A percentile compares a stretch with the other conserved stretches of the same genome.
phyloP scores from a whole-genome alignment of 2,113 vertebrate species.

The Chiloscyllium plagiosum region DNA sequence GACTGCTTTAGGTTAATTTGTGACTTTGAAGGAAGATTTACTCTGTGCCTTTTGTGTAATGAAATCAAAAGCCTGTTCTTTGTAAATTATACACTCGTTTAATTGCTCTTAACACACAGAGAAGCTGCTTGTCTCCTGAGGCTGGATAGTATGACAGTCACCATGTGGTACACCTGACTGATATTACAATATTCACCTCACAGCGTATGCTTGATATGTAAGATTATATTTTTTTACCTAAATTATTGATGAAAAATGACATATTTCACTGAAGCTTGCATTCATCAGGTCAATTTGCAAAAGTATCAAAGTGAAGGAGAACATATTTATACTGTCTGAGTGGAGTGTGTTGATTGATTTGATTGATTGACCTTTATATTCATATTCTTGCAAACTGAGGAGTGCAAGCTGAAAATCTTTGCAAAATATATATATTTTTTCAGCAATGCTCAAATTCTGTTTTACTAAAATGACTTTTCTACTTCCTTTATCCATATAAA shows the following conservation, averaged over 20 bases:
- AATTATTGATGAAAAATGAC: too few species aligned
- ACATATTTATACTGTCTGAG: too few species aligned
- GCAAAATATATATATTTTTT: too few species aligned
- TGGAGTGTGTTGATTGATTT: too few species aligned
- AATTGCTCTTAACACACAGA: not conserved
- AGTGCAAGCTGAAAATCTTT: too few species aligned
- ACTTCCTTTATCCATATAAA: not conserved
- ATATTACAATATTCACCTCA: not conserved
- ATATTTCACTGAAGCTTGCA: too few species aligned
- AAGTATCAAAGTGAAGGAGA: too few species aligned
- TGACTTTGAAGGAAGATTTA: too few species aligned
- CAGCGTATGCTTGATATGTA: not conserved
- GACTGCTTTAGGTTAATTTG: too few species aligned
- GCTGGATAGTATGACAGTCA: not conserved
- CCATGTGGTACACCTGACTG: not conserved
- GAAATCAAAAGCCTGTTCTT: not conserved
- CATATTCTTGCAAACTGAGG: too few species aligned
- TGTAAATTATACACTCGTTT: not conserved
- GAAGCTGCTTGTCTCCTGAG: not conserved
- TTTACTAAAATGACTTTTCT: not conserved
- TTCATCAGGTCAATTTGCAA: too few species aligned
- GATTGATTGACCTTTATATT: too few species aligned
- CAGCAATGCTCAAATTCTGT: not conserved
- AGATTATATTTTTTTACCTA: not conserved
- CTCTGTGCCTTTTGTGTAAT: not conserved